phyloP scores from a whole-genome alignment of 2,888 invertebrate genomes.

The Ennomos quercinarius region DNA sequence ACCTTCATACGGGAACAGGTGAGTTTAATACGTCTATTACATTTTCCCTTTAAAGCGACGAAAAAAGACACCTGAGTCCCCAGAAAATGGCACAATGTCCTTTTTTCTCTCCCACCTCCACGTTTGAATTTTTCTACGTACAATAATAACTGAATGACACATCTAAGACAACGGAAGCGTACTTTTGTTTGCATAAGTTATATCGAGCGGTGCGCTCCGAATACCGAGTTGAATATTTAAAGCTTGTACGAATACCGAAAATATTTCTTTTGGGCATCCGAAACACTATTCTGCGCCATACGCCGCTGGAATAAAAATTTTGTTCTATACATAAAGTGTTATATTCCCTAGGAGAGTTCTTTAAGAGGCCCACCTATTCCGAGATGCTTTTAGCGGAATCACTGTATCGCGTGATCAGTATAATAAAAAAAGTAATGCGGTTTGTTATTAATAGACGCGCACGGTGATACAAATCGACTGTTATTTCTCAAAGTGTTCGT shows the following conservation, averaged over 20 bases:
- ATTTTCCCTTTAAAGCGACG: constrained; percentile 51
- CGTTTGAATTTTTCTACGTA: constrained; percentile 35
- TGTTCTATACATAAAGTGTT: constrained; percentile 58
- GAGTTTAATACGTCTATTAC: constrained; percentile 56
- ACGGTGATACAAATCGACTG: constrained; percentile 57
- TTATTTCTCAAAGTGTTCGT: constrained; percentile 52
- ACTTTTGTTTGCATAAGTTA: constrained; percentile 70
- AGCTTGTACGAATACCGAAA: constrained; percentile 46
- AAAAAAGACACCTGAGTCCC: constrained; percentile 64
- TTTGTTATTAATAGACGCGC: constrained; percentile 63
- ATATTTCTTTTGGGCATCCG: constrained; percentile 65
- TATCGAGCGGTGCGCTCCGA: constrained; percentile 40
- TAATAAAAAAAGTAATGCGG: constrained; percentile 62
- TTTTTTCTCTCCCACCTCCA: constrained; percentile 43
- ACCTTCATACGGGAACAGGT: constrained; percentile 36
- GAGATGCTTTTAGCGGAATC: constrained; percentile 78
- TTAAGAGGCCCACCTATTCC: constrained; percentile 51
- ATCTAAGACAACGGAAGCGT: constrained; percentile 54
- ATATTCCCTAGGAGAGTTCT: constrained; percentile 49
- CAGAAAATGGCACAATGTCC: constrained; percentile 44
- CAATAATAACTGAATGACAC: constrained; percentile 46
- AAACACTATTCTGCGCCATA: constrained; percentile 66
- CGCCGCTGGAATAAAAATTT: constrained; percentile 65
- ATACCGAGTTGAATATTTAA: constrained; percentile 42
- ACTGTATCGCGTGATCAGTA: constrained; percentile 70